Evolutionary conservation across 2,888 invertebrate species (phyloP).

Genomic region (Steromphala cineraria): DNA sequence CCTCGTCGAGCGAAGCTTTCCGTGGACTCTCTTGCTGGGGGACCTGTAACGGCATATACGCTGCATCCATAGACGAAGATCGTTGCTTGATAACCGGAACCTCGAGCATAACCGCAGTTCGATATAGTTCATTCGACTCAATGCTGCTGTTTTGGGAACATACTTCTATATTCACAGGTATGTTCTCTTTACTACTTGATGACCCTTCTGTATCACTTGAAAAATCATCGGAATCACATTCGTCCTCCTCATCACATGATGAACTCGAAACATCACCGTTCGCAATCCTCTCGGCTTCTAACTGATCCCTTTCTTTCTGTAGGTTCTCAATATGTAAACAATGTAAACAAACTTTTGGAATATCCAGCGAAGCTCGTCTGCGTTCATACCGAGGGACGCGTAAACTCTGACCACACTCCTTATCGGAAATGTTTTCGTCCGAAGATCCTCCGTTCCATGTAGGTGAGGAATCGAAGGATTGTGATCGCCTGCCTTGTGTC

Average conservation of each 20-base stretch:
- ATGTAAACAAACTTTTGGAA: slow-evolving; percentile 71
- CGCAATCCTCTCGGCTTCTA: slow-evolving; percentile 24
- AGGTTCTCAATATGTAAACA: slow-evolving; percentile 68
- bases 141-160: slow-evolving; percentile 17
- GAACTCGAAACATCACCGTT: slow-evolving; percentile 19
- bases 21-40: slow-evolving; percentile 36
- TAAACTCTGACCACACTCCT: slow-evolving; percentile 39
- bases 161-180: slow-evolving; percentile 18
- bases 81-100: slow-evolving; percentile 68
- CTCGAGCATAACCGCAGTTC: slow-evolving; percentile 63
- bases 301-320: slow-evolving; percentile 45
- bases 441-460: slow-evolving; percentile 51
- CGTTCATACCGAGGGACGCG: slow-evolving; percentile 50
- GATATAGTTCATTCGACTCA: slow-evolving; percentile 36
- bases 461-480: slow-evolving; percentile 62
- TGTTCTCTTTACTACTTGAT: slow-evolving; percentile 33
- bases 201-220: slow-evolving; percentile 35
- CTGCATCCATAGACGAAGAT: slow-evolving; percentile 68
- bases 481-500: slow-evolving; percentile 48
- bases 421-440: slow-evolving; percentile 59
- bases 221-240: slow-evolving; percentile 26
- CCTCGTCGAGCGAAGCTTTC: slow-evolving; percentile 60
- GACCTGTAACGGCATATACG: slow-evolving; percentile 41
- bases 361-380: slow-evolving; percentile 64
- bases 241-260: slow-evolving; percentile 36